Evolutionary conservation across 1,140 invertebrate genomes (phyloP).

Genomic region (Drosophila pandora): DNA sequence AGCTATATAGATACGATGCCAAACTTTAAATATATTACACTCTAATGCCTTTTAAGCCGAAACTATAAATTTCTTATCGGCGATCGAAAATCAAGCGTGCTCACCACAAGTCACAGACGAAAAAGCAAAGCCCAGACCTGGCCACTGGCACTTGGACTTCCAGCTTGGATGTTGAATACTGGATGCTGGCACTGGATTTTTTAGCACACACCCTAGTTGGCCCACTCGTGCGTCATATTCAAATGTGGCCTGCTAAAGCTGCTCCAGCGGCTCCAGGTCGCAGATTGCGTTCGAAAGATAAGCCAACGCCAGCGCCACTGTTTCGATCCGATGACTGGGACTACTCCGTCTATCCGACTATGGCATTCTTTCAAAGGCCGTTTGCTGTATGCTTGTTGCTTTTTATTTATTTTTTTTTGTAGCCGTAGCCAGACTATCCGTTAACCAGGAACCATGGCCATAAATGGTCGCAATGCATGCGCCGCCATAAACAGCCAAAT

Average conservation of each 20-base stretch:
- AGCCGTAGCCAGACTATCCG: constrained; percentile 19
- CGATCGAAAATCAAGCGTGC: constrained; percentile 78
- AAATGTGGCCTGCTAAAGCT: constrained; percentile 56
- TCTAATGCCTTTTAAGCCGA: constrained; percentile 80
- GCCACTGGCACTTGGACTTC: constrained; percentile 39
- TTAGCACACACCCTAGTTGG: constrained; percentile 73
- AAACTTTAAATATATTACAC: constrained; percentile 78
- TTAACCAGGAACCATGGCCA: constrained; percentile 71
- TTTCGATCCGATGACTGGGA: constrained; percentile 49
- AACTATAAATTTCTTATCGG: constrained; percentile 81
- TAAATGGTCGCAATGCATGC: constrained; percentile 71
- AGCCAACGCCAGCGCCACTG: constrained; percentile 71
- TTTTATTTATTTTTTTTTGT: neutral
- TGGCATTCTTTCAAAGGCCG: constrained; percentile 79
- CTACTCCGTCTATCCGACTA: constrained; percentile 29
- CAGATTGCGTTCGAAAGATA: constrained; percentile 74
- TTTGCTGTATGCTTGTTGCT: constrained; percentile 16
- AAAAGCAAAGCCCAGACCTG: constrained; percentile 47
- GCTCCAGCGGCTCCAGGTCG: constrained; percentile 49
- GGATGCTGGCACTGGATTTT: constrained; percentile 12
- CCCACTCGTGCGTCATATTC: constrained; percentile 78
- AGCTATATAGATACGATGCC: constrained; percentile 62
- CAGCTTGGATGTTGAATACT: neutral
- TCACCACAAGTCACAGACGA: constrained; percentile 61
- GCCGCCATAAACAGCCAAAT: constrained; percentile 75